Conservation (phyloP, 2,888 invertebrate species). For the Leptopterna dolabrata region DNA sequence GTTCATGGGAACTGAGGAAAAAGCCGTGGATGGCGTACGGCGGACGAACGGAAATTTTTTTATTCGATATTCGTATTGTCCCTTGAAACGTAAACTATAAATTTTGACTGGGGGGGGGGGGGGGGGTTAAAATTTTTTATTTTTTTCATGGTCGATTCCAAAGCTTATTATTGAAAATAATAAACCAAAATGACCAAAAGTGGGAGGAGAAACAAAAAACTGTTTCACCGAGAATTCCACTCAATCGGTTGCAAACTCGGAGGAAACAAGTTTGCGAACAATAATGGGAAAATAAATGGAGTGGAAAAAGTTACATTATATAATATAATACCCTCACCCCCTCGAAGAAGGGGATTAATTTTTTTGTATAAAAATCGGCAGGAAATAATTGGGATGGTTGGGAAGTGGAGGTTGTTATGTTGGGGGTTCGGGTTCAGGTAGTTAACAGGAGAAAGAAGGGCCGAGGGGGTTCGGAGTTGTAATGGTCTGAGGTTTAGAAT, state of each 20-base stretch:
- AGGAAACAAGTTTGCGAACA: conserved; percentile 40
- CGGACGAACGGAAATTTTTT: too few species aligned
- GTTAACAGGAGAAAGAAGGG: background rate
- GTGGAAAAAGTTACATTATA: conserved; percentile 47
- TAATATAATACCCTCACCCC: conserved; percentile 25
- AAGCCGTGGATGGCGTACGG: too few species aligned
- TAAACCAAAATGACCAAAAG: background rate
- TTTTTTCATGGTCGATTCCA: too few species aligned
- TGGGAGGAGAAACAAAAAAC: background rate
- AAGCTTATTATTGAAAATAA: too few species aligned
- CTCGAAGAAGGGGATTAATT: conserved; percentile 20
- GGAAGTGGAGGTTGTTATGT: conserved; percentile 5
- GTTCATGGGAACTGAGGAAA: too few species aligned
- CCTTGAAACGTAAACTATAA: too few species aligned
- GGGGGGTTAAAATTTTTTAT: too few species aligned
- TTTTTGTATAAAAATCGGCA: conserved; percentile 27
- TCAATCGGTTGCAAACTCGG: conserved; percentile 19
- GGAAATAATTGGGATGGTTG: conserved; percentile 35
- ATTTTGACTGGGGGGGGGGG: too few species aligned
- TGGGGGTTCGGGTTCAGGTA: background rate
- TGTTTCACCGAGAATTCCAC: conserved; percentile 16
- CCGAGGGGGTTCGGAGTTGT: conserved; percentile 9
- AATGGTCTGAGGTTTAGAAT: conserved; percentile 55
- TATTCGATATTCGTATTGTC: too few species aligned
- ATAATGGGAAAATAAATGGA: conserved; percentile 52